Percentiles rank a stretch among this genome's conserved stretches.
Conservation (phyloP, 2,113 vertebrate genomes). For the Sphaerodactylus townsendi region DNA sequence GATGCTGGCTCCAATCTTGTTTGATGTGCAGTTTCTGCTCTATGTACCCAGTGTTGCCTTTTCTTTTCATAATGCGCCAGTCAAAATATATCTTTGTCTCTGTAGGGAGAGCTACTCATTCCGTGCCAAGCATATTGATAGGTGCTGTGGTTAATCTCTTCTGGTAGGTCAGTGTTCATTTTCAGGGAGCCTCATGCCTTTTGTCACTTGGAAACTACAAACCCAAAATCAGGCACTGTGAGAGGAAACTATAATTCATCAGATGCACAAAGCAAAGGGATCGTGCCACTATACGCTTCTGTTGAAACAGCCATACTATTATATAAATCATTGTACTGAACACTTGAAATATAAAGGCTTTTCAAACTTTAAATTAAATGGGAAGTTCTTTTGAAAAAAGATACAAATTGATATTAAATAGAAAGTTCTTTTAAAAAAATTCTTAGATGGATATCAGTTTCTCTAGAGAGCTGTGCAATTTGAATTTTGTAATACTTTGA, state of each 20-base stretch:
- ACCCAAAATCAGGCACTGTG: background rate
- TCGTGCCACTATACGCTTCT: background rate
- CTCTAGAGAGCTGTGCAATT: background rate
- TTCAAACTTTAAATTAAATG: conserved; percentile 1
- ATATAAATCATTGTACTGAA: background rate
- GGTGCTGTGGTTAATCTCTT: too few species aligned
- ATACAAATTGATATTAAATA: background rate
- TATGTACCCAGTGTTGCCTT: too few species aligned
- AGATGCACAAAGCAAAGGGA: background rate
- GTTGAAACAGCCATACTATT: conserved; percentile 13
- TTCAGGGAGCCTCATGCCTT: too few species aligned
- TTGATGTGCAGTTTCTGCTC: too few species aligned
- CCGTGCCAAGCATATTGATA: too few species aligned
- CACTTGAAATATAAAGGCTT: background rate
- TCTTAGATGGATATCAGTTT: background rate
- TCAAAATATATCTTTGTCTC: too few species aligned
- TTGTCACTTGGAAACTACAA: too few species aligned
- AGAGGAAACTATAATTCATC: background rate
- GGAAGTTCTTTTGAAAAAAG: background rate
- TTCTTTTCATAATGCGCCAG: too few species aligned
- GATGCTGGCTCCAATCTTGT: too few species aligned
- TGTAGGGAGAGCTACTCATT: too few species aligned
- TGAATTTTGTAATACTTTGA: conserved; percentile 15
- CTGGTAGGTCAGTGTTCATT: too few species aligned
- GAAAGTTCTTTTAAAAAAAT: background rate